A percentile compares a stretch with the other conserved stretches of the same genome.
Evolutionary conservation across 2,888 invertebrate species (phyloP).

Genomic region (Adelognathus sp.): DNA sequence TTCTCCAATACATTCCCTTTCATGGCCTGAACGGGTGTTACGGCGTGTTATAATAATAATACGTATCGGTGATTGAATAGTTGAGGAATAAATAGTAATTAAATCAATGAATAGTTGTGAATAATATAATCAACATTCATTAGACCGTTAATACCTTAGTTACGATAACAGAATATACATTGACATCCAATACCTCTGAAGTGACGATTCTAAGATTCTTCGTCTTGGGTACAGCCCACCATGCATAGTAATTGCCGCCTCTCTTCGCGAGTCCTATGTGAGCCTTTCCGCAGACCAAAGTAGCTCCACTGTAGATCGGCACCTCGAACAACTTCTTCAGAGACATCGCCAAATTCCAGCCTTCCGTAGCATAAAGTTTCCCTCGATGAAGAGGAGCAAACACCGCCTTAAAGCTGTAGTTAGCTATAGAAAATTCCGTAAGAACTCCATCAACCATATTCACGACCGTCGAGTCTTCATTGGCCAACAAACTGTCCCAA

Average conservation of each 20-base stretch:
- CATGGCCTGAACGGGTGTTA: too few species aligned
- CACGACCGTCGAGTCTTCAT: constrained; percentile 69
- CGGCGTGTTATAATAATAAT: too few species aligned
- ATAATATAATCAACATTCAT: too few species aligned
- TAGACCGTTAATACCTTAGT: too few species aligned
- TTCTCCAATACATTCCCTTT: too few species aligned
- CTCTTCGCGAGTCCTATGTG: constrained; percentile 74
- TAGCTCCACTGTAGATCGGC: constrained; percentile 72
- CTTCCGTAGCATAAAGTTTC: constrained; percentile 67
- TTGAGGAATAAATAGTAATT: too few species aligned
- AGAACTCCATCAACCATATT: constrained; percentile 69
- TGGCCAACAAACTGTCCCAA: constrained; percentile 69
- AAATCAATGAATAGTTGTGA: too few species aligned
- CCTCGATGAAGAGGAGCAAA: constrained; percentile 74
- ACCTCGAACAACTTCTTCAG: constrained; percentile 73
- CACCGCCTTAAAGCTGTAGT: constrained; percentile 73
- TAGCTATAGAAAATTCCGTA: constrained; percentile 74
- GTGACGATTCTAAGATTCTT: constrained; percentile 72
- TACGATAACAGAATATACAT: too few species aligned
- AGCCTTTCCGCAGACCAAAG: constrained; percentile 68
- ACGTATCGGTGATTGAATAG: too few species aligned
- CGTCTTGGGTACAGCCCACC: constrained; percentile 73
- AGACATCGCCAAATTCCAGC: constrained; percentile 75
- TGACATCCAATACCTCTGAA: constrained; percentile 66
- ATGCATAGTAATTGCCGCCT: constrained; percentile 71